These are phyloP conservation scores for Ochotona curzoniae DNA, from an alignment of 2,113 vertebrate genomes.

Conservation along the genomic window DNA sequence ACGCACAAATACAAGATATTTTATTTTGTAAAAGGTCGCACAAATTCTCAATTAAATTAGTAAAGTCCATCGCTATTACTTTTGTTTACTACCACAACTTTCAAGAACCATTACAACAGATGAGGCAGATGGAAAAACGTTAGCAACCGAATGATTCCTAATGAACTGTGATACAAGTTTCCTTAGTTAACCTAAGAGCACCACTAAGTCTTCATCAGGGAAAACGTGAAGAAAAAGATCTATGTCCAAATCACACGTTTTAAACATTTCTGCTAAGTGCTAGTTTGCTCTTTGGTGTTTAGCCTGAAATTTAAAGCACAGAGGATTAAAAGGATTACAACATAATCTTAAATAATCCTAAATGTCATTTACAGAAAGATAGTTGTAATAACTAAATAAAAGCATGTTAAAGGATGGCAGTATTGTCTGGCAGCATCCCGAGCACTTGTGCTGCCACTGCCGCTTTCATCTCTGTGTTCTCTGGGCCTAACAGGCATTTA, in stretches of 20 bases:
- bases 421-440: constrained; percentile 91
- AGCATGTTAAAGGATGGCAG: constrained; percentile 91
- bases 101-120: constrained; percentile 52
- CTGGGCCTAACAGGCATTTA: background rate
- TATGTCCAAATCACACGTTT: constrained; percentile 91
- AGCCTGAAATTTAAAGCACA: constrained; percentile 99
- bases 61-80: constrained; percentile 45
- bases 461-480: constrained; percentile 57
- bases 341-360: constrained; percentile 99
- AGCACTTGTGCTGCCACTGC: constrained; percentile 79
- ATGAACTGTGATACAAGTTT: constrained; percentile 70
- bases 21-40: background rate
- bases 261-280: constrained; percentile 94
- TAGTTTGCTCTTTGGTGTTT: constrained; percentile 96
- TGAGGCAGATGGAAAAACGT: constrained; percentile 60
- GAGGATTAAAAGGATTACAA: constrained; percentile 99
- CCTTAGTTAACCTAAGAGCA: constrained; percentile 78
- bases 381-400: constrained; percentile 97
- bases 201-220: constrained; percentile 83
- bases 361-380: constrained; percentile 96
- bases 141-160: constrained; percentile 68
- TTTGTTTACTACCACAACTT: constrained; percentile 64
- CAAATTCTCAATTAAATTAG: constrained; percentile 46
- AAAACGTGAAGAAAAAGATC: constrained; percentile 88
- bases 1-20: background rate